phyloP scores from a whole-genome alignment of 2,888 invertebrate genomes.

The Orgyia antiqua region DNA sequence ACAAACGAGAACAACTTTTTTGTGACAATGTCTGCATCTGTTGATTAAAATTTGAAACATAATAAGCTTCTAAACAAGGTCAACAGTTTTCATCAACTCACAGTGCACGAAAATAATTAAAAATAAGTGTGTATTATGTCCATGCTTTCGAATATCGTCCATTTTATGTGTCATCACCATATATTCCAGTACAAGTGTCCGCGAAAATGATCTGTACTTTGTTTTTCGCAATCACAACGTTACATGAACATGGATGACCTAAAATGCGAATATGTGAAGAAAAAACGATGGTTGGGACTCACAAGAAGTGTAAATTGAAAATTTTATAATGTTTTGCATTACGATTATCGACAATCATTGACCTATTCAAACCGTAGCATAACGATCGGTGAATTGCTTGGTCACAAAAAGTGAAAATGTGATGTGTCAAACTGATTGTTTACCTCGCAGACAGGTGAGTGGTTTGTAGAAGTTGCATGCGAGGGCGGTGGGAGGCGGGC shows the following conservation, averaged over 20 bases:
- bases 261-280: slow-evolving; percentile 78
- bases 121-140: slow-evolving; percentile 60
- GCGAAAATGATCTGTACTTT: slow-evolving; percentile 75
- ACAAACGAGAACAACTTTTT: slow-evolving; percentile 59
- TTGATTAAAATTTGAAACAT: slow-evolving; percentile 78
- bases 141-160: slow-evolving; percentile 49
- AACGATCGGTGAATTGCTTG: slow-evolving; percentile 58
- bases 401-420: slow-evolving; percentile 77
- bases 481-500: slow-evolving; percentile 72
- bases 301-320: slow-evolving; percentile 63
- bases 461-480: slow-evolving; percentile 70
- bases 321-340: slow-evolving; percentile 61
- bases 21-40: slow-evolving; percentile 78
- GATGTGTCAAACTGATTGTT: slow-evolving; percentile 79
- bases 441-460: slow-evolving; percentile 77
- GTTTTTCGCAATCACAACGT: slow-evolving; percentile 79
- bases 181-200: slow-evolving; percentile 63
- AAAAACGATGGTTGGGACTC: slow-evolving; percentile 73
- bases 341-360: slow-evolving; percentile 55
- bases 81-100: slow-evolving; percentile 77
- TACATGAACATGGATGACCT: slow-evolving; percentile 80
- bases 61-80: slow-evolving; percentile 79
- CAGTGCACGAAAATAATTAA: slow-evolving; percentile 70
- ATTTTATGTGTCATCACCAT: slow-evolving; percentile 47
- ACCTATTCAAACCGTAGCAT: slow-evolving; percentile 51